phyloP scores from a whole-genome alignment of 1,140 invertebrate genomes.

The Pseudomyrmex pallidus region DNA sequence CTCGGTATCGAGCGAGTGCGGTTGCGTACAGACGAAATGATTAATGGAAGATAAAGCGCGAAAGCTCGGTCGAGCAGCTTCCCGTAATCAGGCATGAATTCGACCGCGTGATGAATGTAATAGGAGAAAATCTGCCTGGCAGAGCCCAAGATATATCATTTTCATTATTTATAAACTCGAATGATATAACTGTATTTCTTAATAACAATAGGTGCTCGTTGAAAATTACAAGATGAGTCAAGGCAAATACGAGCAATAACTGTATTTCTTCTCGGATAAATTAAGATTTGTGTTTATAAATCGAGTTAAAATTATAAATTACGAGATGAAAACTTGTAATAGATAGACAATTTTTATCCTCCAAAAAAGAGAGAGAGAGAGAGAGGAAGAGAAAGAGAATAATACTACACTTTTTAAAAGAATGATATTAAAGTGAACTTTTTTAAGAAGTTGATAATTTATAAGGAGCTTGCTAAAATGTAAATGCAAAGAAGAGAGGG shows the following conservation, averaged over 20 bases:
- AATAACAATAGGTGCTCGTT: no score
- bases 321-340: no score
- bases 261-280: no score
- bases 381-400: no score
- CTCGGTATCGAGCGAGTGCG: neutral
- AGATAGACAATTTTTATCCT: neutral
- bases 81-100: neutral
- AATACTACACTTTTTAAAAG: neutral
- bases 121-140: neutral
- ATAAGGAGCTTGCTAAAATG: neutral
- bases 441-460: neutral
- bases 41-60: conserved; percentile 47
- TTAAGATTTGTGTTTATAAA: no score
- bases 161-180: no score
- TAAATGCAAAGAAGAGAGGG: neutral
- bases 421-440: conserved; percentile 4
- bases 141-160: no score
- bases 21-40: conserved; percentile 29
- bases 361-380: no score
- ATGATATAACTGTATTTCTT: no score
- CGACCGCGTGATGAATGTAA: neutral
- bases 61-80: neutral
- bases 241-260: no score
- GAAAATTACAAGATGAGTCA: no score
- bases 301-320: no score